A percentile compares a stretch with the other conserved stretches of the same genome.
phyloP scores from a whole-genome alignment of 2,113 vertebrate species.

The Apteryx owenii region DNA sequence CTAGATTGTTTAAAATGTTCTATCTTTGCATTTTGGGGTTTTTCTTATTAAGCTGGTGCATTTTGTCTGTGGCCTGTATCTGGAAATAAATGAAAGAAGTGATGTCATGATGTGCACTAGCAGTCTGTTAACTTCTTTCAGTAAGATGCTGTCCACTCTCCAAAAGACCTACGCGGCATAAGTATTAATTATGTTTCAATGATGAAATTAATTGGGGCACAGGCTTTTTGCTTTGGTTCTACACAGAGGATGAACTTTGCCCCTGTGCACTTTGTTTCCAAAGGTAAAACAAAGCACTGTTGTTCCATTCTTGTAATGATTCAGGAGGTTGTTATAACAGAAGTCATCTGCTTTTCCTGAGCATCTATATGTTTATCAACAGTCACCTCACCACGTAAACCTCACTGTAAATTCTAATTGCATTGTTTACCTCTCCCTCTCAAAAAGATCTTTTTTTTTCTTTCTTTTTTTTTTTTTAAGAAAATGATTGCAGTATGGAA shows the following conservation, averaged over 20 bases:
- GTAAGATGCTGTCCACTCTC: background rate
- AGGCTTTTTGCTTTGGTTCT: background rate
- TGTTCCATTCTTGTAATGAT: background rate
- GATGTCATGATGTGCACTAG: background rate
- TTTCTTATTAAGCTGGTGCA: background rate
- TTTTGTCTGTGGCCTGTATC: background rate
- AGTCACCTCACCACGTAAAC: background rate
- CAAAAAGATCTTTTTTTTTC: background rate
- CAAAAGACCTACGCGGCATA: background rate
- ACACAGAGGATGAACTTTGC: background rate
- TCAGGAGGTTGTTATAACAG: background rate
- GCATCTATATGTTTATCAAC: background rate
- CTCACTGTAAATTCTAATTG: background rate
- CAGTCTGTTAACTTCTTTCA: background rate
- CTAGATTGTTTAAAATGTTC: background rate
- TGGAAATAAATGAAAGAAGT: background rate
- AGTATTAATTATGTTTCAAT: background rate
- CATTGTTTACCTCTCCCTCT: background rate
- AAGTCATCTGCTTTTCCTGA: background rate
- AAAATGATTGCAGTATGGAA: background rate
- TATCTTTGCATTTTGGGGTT: background rate
- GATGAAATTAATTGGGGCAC: background rate
- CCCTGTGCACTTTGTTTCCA: background rate
- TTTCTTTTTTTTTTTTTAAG: background rate
- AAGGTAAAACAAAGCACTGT: background rate